These are phyloP conservation scores for Eudemis profundana DNA, from an alignment of 2,888 invertebrate genomes.

Conservation along the genomic window DNA sequence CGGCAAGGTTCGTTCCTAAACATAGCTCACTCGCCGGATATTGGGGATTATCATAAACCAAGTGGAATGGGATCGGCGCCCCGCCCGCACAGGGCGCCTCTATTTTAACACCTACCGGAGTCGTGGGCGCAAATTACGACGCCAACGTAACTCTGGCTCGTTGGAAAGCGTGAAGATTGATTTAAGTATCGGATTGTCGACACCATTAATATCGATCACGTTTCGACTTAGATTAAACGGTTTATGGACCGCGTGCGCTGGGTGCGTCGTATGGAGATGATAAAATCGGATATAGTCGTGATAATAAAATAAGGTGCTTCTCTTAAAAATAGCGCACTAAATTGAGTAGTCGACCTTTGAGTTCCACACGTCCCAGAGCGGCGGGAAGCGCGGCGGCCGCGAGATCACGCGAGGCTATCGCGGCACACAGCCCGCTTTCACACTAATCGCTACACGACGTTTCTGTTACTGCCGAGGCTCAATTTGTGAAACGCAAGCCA, in stretches of 20 bases:
- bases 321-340: neutral
- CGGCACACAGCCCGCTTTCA: conserved; percentile 66
- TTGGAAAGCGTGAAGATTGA: conserved; percentile 59
- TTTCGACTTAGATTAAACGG: conserved; percentile 25
- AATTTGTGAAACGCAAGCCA: conserved; percentile 8
- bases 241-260: conserved; percentile 5
- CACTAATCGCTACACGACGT: conserved; percentile 55
- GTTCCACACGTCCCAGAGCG: conserved; percentile 47
- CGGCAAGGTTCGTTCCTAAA: conserved; percentile 66
- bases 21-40: conserved; percentile 79
- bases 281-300: neutral
- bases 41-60: conserved; percentile 84
- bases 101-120: conserved; percentile 82
- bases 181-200: conserved; percentile 59
- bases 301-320: neutral
- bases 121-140: conserved; percentile 82
- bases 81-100: conserved; percentile 80
- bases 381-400: conserved; percentile 56
- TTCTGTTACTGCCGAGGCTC: conserved; percentile 19
- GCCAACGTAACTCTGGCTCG: conserved; percentile 57
- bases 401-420: conserved; percentile 75
- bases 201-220: conserved; percentile 49
- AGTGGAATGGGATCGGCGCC: conserved; percentile 76
- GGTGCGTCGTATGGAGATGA: neutral
- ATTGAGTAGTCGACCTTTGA: conserved; percentile 19